Evolutionary conservation across 2,797 vertebrate genomes (phyloP).

Genomic region (Sebastes matsubarae): DNA sequence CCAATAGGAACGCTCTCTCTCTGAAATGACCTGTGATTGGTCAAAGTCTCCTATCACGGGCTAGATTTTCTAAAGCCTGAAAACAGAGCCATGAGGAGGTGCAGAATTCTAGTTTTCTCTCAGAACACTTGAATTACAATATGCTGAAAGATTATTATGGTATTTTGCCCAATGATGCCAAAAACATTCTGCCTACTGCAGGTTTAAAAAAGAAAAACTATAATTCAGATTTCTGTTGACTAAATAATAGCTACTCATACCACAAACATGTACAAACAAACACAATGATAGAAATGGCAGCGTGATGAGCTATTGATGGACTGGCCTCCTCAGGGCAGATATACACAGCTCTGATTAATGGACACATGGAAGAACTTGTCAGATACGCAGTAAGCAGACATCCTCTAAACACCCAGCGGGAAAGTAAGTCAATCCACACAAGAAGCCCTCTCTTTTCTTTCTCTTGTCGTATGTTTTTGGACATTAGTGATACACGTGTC

Average conservation of each 20-base stretch:
- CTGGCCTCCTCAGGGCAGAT: slow-evolving; percentile 26
- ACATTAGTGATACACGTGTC: slow-evolving; percentile 2
- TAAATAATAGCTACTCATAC: neutral
- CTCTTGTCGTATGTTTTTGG: slow-evolving; percentile 17
- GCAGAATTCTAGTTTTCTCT: too few species aligned
- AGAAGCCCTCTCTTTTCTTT: slow-evolving; percentile 12
- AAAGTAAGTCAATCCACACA: slow-evolving; percentile 18
- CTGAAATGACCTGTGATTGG: too few species aligned
- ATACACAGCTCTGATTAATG: slow-evolving; percentile 44
- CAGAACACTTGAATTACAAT: too few species aligned
- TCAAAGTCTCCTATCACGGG: too few species aligned
- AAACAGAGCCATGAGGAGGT: too few species aligned
- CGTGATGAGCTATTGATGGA: slow-evolving; percentile 31
- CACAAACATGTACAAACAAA: neutral
- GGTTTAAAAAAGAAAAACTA: neutral
- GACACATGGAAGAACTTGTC: slow-evolving; percentile 45
- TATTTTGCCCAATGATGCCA: too few species aligned
- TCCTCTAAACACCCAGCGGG: slow-evolving; percentile 1
- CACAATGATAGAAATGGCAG: neutral
- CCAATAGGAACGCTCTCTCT: too few species aligned
- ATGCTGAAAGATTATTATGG: too few species aligned
- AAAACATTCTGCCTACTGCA: too few species aligned
- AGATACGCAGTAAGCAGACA: neutral
- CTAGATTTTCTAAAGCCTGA: too few species aligned
- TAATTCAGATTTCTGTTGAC: neutral